Evolutionary conservation across 2,113 vertebrate genomes (phyloP), one percentile per base, ranked within the genome.

Genomic region (Apus apus): DNA sequence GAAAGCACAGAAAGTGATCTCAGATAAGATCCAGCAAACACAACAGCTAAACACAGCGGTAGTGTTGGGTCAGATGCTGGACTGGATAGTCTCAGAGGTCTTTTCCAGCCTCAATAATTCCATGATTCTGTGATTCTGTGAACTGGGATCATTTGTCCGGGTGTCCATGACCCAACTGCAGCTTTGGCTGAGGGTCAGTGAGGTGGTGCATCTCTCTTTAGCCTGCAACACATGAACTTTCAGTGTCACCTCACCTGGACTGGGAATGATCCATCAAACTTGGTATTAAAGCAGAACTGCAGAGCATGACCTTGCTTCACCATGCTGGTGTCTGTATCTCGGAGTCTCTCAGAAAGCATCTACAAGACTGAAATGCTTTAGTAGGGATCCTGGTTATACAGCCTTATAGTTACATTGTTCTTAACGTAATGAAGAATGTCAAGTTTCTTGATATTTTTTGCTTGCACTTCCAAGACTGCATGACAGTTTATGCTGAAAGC

Each of bases 61-160:
- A 11, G 40, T 43, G 40, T 43, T 43, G 12, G 40, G 40, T 43
- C 40, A 43, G 40, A 43, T 8, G 40, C 40, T 43, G 40, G 40
- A 43, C 40, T 43, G 9, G 40, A 13, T 43, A 14, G 13, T 43
- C 40, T 43, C 40, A 43, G 40, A 43, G 40, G 40, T 43, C 40
- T 43, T 43, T 43, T 43, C 40, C 40, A 43, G 40, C 40, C 40
- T 43, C 40, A 43, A 13, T 43, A 43, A 43, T 43, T 43, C 40
- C 14, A 11, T 43, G 40, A 43, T 43, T 43, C 40, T 43, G 40
- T 43, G 40, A 14, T 43, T 43, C 40, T 43, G 19, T 48, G 21
- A 71, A 78, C 8, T 0, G 0, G 27, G 29, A 46, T 43, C 1
- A 1, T 68, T 71, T 53, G 14, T 48, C 34, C 36, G 29, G 3